Evolutionary conservation across 1,140 invertebrate species (phyloP).

Genomic region (Triops cancriformis): DNA sequence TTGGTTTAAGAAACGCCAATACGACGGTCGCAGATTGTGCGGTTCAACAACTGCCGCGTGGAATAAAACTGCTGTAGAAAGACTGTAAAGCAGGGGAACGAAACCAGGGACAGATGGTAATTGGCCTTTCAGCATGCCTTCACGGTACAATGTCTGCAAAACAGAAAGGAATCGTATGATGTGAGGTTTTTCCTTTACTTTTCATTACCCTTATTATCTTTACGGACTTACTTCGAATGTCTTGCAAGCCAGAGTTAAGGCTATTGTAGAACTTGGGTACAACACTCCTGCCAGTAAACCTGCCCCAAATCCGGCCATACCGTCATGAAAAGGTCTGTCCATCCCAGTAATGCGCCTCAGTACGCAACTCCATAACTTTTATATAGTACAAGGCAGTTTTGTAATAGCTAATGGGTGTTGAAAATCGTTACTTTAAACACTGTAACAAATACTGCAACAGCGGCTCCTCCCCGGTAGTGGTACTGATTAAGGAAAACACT

Average conservation of each 20-base stretch:
- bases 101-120: slow-evolving; percentile 53
- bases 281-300: slow-evolving; percentile 52
- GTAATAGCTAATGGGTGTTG: neutral
- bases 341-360: neutral
- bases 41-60: slow-evolving; percentile 71
- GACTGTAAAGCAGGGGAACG: slow-evolving; percentile 57
- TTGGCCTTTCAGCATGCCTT: slow-evolving; percentile 47
- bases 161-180: slow-evolving; percentile 24
- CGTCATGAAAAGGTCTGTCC: neutral
- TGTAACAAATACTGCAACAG: neutral
- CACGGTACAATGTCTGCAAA: slow-evolving; percentile 51
- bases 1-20: slow-evolving; percentile 68
- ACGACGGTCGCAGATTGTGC: slow-evolving; percentile 64
- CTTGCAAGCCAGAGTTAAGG: slow-evolving; percentile 63
- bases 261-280: slow-evolving; percentile 57
- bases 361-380: neutral
- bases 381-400: neutral
- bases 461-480: neutral
- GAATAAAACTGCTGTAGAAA: slow-evolving; percentile 68
- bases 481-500: neutral
- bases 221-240: slow-evolving; percentile 48
- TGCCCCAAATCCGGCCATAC: slow-evolving; percentile 44
- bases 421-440: neutral
- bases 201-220: too few species aligned
- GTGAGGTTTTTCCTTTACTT: neutral